Conservation (phyloP, 2,888 invertebrate genomes). For the Tenthredo notha region DNA sequence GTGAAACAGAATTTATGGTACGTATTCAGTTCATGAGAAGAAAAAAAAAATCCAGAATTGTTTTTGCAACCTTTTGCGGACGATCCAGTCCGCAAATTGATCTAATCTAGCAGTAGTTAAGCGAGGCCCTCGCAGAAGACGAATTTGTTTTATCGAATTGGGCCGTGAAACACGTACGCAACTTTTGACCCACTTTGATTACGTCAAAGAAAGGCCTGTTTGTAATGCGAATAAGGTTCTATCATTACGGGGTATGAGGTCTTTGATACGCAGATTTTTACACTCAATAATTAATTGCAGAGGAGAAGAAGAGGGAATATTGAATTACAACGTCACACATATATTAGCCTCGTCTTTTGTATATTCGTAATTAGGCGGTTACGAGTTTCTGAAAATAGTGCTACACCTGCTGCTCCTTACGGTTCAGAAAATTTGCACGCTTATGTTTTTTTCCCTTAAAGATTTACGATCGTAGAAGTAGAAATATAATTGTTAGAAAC, state of each 20-base stretch:
- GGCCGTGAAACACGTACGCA: slow-evolving; percentile 68
- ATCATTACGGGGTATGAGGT: not conserved
- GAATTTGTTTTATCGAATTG: slow-evolving; percentile 73
- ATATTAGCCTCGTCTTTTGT: not conserved
- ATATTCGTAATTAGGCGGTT: not conserved
- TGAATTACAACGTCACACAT: not conserved
- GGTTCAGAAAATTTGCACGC: not conserved
- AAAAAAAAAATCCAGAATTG: slow-evolving; percentile 23
- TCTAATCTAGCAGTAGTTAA: slow-evolving; percentile 52
- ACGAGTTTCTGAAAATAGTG: not conserved
- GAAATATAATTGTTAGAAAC: not conserved
- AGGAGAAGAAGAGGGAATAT: not conserved
- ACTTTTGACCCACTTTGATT: slow-evolving; percentile 69
- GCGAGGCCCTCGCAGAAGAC: not conserved
- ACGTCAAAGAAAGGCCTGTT: slow-evolving; percentile 70
- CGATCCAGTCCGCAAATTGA: slow-evolving; percentile 51
- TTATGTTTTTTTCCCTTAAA: not conserved
- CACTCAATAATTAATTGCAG: not conserved
- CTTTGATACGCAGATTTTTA: not conserved
- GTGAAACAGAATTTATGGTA: slow-evolving; percentile 13
- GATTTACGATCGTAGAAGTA: not conserved
- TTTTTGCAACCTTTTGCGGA: slow-evolving; percentile 46
- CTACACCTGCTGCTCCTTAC: not conserved
- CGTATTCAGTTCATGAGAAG: slow-evolving; percentile 43
- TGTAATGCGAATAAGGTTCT: slow-evolving; percentile 63